Conservation (phyloP, 2,888 invertebrate genomes). For the Melinaea menophilus region DNA sequence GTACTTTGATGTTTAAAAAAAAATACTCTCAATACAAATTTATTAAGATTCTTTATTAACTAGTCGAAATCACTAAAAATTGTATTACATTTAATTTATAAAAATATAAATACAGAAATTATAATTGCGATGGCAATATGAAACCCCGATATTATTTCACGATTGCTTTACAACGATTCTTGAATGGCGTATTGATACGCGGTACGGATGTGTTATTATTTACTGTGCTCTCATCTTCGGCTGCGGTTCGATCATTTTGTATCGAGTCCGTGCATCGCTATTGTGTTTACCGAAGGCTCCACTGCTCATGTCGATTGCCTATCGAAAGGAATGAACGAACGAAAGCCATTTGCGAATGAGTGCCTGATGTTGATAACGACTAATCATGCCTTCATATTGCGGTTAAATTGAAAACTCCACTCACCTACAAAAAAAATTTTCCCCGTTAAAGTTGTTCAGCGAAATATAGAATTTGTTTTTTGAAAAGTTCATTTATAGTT, state of each 20-base stretch:
- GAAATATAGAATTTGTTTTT: too few relatives aligned
- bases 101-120: conserved; percentile 32
- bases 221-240: conserved; percentile 57
- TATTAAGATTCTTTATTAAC: too few relatives aligned
- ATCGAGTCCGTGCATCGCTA: conserved; percentile 63
- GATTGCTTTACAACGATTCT: conserved; percentile 20
- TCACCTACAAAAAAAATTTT: background rate
- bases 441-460: too few relatives aligned
- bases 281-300: conserved; percentile 72
- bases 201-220: conserved; percentile 54
- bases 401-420: conserved; percentile 30
- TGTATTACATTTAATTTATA: background rate
- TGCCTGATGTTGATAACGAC: conserved; percentile 52
- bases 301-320: conserved; percentile 68
- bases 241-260: conserved; percentile 50
- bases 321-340: conserved; percentile 52
- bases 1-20: too few relatives aligned
- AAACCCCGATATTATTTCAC: conserved; percentile 12
- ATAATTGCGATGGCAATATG: background rate
- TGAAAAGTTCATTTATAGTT: too few relatives aligned
- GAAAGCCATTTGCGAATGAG: conserved; percentile 51
- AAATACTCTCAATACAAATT: too few relatives aligned
- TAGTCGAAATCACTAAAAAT: too few relatives aligned
- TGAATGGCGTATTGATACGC: conserved; percentile 20
- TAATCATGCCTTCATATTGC: conserved; percentile 45